A percentile compares a stretch with the other conserved stretches of the same genome.
Conservation (phyloP, 2,113 vertebrate genomes). For the Hippoglossus stenolepis region DNA sequence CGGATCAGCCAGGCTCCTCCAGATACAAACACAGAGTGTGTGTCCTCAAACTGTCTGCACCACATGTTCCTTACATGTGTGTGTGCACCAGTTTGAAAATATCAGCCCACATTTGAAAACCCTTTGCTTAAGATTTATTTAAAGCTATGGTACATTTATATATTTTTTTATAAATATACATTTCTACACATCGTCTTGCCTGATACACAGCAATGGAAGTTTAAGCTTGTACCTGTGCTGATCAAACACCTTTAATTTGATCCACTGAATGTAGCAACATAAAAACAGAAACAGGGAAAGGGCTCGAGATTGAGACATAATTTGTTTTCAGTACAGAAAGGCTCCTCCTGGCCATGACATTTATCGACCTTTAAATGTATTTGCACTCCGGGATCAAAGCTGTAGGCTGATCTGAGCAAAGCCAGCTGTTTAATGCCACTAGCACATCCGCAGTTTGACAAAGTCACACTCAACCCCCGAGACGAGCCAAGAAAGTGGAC, state of each 20-base stretch:
- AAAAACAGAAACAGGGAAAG: background rate
- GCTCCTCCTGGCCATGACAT: constrained; percentile 29
- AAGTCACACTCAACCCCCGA: constrained; percentile 37
- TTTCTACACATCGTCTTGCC: background rate
- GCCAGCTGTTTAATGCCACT: constrained; percentile 48
- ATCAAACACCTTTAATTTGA: background rate
- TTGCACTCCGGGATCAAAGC: constrained; percentile 51
- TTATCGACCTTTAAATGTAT: constrained; percentile 57
- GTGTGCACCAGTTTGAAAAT: background rate
- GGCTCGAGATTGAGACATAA: constrained; percentile 1
- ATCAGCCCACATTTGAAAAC: background rate
- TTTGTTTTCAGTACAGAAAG: constrained; percentile 48
- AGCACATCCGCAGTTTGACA: constrained; percentile 28
- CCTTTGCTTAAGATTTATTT: background rate
- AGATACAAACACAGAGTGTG: constrained; percentile 25
- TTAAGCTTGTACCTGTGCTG: background rate
- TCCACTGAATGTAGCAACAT: background rate
- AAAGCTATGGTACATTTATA: background rate
- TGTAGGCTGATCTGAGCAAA: constrained; percentile 29
- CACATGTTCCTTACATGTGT: constrained; percentile 22
- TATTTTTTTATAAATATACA: background rate
- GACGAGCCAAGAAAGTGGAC: constrained; percentile 14
- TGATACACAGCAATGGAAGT: no score
- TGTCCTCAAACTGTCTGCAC: constrained; percentile 33
- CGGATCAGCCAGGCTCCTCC: constrained; percentile 51